A percentile compares a stretch with the other conserved stretches of the same genome.
These are phyloP conservation scores for Drosophila nigromelanica DNA, from an alignment of 1,140 invertebrate genomes.

Conservation along the genomic window DNA sequence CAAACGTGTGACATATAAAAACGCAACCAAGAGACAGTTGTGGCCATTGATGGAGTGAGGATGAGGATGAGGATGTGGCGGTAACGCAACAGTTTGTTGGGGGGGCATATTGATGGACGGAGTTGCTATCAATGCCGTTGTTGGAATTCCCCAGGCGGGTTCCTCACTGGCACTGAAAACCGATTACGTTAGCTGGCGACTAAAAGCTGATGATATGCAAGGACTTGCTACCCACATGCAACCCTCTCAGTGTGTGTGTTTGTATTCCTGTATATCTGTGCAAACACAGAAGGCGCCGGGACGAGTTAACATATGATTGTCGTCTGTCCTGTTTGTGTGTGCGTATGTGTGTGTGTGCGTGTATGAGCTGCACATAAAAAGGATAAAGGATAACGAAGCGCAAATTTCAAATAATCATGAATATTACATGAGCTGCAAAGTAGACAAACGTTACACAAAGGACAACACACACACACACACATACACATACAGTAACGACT, in stretches of 20 bases:
- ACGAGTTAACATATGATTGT: conserved; percentile 78
- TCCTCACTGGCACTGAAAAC: conserved; percentile 54
- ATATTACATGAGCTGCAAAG: conserved; percentile 78
- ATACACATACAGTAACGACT: conserved; percentile 1
- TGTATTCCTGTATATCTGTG: conserved; percentile 55
- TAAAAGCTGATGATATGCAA: conserved; percentile 66
- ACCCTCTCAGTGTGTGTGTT: conserved; percentile 7
- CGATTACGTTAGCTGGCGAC: conserved; percentile 60
- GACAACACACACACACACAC: conserved; percentile 26
- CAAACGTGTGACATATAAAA: conserved; percentile 56
- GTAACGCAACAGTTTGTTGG: conserved; percentile 63
- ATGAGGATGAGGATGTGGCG: neutral
- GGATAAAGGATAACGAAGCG: conserved; percentile 80
- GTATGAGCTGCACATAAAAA: conserved; percentile 63
- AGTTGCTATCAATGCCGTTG: conserved; percentile 68
- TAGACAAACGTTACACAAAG: conserved; percentile 66
- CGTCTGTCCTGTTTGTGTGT: conserved; percentile 54
- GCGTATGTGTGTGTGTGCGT: conserved; percentile 21
- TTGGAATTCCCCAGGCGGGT: conserved; percentile 60
- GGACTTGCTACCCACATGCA: conserved; percentile 28
- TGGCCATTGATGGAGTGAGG: neutral
- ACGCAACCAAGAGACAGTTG: conserved; percentile 40
- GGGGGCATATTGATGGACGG: conserved; percentile 58
- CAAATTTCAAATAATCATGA: conserved; percentile 82
- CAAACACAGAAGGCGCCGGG: conserved; percentile 48